phyloP scores from a whole-genome alignment of 2,888 invertebrate genomes.

The Eristalinus aeneus region DNA sequence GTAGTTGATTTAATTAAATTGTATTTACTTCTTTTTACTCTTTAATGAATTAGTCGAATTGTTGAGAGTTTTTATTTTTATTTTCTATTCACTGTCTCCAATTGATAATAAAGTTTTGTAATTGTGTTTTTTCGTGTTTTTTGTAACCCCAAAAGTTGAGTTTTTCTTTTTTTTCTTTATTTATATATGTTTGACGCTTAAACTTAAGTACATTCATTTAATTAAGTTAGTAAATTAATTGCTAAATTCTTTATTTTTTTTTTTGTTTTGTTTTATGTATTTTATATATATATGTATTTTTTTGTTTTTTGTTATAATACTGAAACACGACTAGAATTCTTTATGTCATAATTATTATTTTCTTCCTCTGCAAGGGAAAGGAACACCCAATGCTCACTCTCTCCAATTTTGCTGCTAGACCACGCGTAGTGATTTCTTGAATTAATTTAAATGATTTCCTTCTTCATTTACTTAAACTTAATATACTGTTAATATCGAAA shows the following conservation, averaged over 20 bases:
- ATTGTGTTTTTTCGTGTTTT: not conserved
- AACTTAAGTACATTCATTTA: conserved; percentile 67
- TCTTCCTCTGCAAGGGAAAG: conserved; percentile 12
- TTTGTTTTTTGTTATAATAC: conserved; percentile 61
- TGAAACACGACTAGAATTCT: conserved; percentile 71
- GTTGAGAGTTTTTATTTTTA: conserved; percentile 36
- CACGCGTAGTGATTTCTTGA: conserved; percentile 37
- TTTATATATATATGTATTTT: conserved; percentile 22
- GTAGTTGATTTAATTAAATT: conserved; percentile 59
- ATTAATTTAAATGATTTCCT: conserved; percentile 38
- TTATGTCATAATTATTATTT: conserved; percentile 59
- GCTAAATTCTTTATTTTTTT: conserved; percentile 46
- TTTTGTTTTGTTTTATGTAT: no score
- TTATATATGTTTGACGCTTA: conserved; percentile 67
- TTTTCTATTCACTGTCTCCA: conserved; percentile 41
- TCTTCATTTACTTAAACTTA: conserved; percentile 51
- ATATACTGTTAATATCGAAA: conserved; percentile 64
- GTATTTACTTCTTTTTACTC: conserved; percentile 18
- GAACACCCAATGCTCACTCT: conserved; percentile 24
- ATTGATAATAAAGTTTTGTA: conserved; percentile 44
- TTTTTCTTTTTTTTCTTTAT: not conserved
- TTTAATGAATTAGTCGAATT: conserved; percentile 67
- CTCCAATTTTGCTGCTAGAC: conserved; percentile 17
- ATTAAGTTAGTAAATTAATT: conserved; percentile 67
- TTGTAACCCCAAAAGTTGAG: not conserved